A percentile compares a stretch with the other conserved stretches of the same genome.
phyloP scores from a whole-genome alignment of 2,888 invertebrate genomes.

The Eulithis prunata region DNA sequence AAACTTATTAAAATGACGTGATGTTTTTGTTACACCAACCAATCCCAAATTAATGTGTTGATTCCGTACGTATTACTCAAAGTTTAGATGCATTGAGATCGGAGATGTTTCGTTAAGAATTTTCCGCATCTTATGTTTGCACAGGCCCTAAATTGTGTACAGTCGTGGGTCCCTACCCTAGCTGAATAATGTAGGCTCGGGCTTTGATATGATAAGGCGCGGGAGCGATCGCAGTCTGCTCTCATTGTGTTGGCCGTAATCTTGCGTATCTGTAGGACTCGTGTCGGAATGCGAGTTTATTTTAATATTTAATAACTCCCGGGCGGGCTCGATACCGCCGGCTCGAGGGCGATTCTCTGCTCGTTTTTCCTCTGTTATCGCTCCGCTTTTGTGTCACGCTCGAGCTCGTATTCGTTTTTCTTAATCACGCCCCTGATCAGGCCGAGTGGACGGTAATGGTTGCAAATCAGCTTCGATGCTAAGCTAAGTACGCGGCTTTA shows the following conservation, averaged over 20 bases:
- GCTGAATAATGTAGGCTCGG: conserved; percentile 74
- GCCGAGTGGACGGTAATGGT: conserved; percentile 58
- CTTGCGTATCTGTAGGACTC: conserved; percentile 80
- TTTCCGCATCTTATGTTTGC: conserved; percentile 51
- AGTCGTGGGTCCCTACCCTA: conserved; percentile 50
- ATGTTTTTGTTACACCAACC: background rate
- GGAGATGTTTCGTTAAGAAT: conserved; percentile 27
- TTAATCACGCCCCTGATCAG: conserved; percentile 75
- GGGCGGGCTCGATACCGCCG: conserved; percentile 77
- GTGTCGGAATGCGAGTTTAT: conserved; percentile 83
- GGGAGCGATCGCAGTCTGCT: conserved; percentile 72
- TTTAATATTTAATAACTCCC: conserved; percentile 84
- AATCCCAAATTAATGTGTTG: background rate
- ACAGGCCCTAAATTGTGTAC: conserved; percentile 64
- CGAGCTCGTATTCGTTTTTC: conserved; percentile 74
- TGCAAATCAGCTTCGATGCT: conserved; percentile 57
- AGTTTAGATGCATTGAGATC: conserved; percentile 11
- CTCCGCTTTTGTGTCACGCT: conserved; percentile 80
- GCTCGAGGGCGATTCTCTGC: conserved; percentile 74
- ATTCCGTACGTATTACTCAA: background rate
- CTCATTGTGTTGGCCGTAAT: conserved; percentile 81
- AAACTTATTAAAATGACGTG: conserved; percentile 9
- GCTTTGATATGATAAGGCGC: conserved; percentile 78
- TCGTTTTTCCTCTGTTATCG: conserved; percentile 79
- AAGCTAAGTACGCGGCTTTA: conserved; percentile 38